Evolutionary conservation across 2,797 vertebrate genomes (phyloP), one percentile per base, ranked within the genome.

Genomic region (Epinephelus awoara): DNA sequence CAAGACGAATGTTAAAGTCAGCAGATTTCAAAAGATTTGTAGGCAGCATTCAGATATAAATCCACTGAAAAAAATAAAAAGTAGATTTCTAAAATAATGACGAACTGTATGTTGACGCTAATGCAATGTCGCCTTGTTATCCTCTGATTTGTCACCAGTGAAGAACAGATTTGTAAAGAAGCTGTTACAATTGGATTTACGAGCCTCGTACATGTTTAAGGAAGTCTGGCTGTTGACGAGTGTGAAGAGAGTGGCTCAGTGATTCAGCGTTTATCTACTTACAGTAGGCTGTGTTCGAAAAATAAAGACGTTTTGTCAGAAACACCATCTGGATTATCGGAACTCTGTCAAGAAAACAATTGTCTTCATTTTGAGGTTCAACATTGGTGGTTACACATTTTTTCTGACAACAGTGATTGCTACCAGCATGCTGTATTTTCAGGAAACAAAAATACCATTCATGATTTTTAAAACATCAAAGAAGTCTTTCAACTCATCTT

Each of bases 71-170:
- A 27, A 29, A 6, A 29, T 6, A 66, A 67, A 44, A 54, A 38
- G 42, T 23, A 11, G 15, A 47, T 29, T 5, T 42, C 40, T 42
- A 34, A 34, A 34, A 34, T 34, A 79, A 23, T 40, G 44, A 58
- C 49, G 52, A 10, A 42, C 40, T 12, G 40, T 42, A 58, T 79
- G 68, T 65, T 68, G 76, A 68, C 7, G 1, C 59, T 63, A 57
- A 75, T 59, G 58, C 55, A 63, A 46, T 34, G 19, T 15, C 51
- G 34, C 34, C 52, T 67, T 62, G 57, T 79, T 82, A 68, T 50
- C 44, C 34, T 77, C 55, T 50, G 34, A 58, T 63, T 52, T 63
- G 69, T 67, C 18, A 19, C 67, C 9, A 8, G 47, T 49, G 54
- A 68, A 15, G 63, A 69, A 47, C 25, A 67, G 50, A 66, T 74